A percentile compares a stretch with the other conserved stretches of the same genome.
These are phyloP conservation scores for Meriones unguiculatus DNA, from an alignment of 2,113 vertebrate genomes.

Conservation along the genomic window DNA sequence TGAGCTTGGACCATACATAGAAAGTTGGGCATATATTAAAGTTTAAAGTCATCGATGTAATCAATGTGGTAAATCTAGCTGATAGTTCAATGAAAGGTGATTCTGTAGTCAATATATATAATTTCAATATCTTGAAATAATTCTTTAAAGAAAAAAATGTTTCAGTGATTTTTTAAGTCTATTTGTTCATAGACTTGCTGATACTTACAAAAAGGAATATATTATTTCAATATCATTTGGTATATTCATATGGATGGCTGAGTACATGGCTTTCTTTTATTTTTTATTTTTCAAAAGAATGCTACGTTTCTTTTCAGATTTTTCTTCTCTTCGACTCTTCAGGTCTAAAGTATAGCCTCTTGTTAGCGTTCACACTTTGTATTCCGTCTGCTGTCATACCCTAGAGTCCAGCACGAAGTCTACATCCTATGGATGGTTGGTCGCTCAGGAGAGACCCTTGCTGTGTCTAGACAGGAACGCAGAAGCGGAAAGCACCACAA, in stretches of 20 bases:
- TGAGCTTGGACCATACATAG: neutral
- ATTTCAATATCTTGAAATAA: neutral
- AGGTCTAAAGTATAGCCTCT: neutral
- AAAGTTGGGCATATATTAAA: neutral
- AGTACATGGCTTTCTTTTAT: neutral
- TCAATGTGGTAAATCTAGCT: neutral
- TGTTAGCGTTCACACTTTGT: neutral
- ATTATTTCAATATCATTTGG: neutral
- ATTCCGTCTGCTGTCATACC: neutral
- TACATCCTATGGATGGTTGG: neutral
- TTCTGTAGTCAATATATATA: neutral
- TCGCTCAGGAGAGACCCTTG: neutral
- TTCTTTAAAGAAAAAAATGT: conserved; percentile 13
- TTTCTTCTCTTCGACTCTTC: neutral
- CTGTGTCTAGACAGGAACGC: neutral
- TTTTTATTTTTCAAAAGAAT: neutral
- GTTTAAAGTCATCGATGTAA: neutral
- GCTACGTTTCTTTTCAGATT: neutral
- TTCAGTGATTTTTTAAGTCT: neutral
- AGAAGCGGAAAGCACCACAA: no score
- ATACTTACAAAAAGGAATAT: neutral
- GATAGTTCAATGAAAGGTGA: neutral
- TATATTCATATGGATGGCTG: neutral
- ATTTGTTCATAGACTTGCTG: neutral
- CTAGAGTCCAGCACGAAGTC: neutral